phyloP scores from a whole-genome alignment of 2,888 invertebrate genomes.

The Caenorhabditis panamensis region DNA sequence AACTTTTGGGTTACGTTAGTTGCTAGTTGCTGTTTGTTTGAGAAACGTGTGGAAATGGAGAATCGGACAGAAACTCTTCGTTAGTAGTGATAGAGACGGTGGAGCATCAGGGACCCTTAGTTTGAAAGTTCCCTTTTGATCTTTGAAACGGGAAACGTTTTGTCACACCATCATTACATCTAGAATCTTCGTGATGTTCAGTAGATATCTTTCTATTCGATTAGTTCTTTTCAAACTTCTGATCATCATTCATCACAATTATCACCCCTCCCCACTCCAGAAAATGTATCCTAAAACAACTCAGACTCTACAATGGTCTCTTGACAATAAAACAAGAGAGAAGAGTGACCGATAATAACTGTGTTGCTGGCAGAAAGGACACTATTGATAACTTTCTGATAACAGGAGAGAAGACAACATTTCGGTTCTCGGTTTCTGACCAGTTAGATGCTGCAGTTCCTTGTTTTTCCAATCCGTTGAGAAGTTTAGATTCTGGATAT shows the following conservation, averaged over 20 bases:
- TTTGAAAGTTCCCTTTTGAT: not conserved
- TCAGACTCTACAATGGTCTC: not conserved
- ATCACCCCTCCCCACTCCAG: no score
- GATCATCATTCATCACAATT: not conserved
- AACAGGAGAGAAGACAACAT: conserved; percentile 14
- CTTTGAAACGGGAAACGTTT: no score
- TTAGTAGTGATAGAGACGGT: no score
- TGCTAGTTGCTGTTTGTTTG: no score
- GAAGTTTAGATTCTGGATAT: no score
- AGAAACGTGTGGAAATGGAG: not conserved
- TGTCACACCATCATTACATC: not conserved
- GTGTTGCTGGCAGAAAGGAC: conserved; percentile 19
- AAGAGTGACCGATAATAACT: conserved; percentile 8
- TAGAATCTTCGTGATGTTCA: not conserved
- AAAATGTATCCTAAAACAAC: no score
- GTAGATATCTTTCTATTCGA: not conserved
- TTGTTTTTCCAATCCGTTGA: not conserved
- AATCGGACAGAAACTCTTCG: not conserved
- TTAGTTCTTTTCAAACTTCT: no score
- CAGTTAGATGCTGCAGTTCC: not conserved
- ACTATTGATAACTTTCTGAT: conserved; percentile 13
- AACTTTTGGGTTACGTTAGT: no score
- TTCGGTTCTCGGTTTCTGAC: conserved; percentile 7
- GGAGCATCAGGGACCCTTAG: no score
- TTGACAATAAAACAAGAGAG: not conserved